phyloP scores from a whole-genome alignment of 1,140 invertebrate genomes.

The Hylyphantes graminicola region DNA sequence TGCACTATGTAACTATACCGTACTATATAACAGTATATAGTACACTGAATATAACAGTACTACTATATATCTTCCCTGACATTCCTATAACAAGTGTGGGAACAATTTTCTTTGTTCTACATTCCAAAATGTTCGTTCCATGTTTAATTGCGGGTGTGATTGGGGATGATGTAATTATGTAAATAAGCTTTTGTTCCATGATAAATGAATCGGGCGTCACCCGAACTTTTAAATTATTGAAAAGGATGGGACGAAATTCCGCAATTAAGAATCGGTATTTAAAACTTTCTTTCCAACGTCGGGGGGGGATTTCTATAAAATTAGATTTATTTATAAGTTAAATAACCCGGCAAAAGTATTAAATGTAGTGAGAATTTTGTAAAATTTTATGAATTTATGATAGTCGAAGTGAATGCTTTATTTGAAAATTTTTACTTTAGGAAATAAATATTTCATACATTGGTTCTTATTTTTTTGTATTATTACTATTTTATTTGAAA shows the following conservation, averaged over 20 bases:
- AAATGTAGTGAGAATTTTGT: neutral
- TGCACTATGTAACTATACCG: too few species aligned
- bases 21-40: too few species aligned
- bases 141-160: constrained; percentile 7
- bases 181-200: constrained; percentile 18
- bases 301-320: constrained; percentile 4
- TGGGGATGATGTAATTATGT: constrained; percentile 16
- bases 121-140: neutral
- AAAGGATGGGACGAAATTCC: constrained; percentile 5
- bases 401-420: too few species aligned
- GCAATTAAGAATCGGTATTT: neutral
- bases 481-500: too few species aligned
- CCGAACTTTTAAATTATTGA: constrained; percentile 31
- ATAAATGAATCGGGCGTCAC: constrained; percentile 24
- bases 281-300: neutral
- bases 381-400: too few species aligned
- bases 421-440: too few species aligned
- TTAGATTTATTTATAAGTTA: neutral
- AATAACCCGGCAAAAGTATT: neutral
- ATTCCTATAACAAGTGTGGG: too few species aligned
- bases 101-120: neutral
- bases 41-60: too few species aligned
- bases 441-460: too few species aligned
- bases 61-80: neutral
- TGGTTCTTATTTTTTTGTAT: too few species aligned